A percentile compares a stretch with the other conserved stretches of the same genome.
phyloP scores from a whole-genome alignment of 1,140 invertebrate species.

The Zaprionus vittiger region DNA sequence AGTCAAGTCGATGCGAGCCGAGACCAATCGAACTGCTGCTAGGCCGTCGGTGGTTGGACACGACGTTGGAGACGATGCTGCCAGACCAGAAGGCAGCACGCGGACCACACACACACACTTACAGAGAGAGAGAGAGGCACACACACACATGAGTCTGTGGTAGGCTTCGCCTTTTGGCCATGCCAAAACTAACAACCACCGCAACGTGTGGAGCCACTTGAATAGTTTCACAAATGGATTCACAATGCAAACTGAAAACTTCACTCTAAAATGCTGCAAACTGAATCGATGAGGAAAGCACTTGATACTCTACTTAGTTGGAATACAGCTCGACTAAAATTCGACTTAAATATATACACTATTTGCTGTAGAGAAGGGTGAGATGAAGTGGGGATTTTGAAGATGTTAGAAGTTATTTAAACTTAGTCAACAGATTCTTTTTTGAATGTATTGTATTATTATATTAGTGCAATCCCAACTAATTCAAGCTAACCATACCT shows the following conservation, averaged over 20 bases:
- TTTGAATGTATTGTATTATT: too few species aligned
- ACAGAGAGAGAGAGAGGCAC: too few species aligned
- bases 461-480: too few species aligned
- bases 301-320: not conserved
- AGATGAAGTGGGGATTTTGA: too few species aligned
- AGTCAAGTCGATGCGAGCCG: not conserved
- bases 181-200: constrained; percentile 28
- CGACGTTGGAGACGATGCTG: constrained; percentile 13
- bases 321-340: too few species aligned
- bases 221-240: constrained; percentile 18
- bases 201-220: not conserved
- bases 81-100: constrained; percentile 66
- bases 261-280: not conserved
- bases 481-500: too few species aligned
- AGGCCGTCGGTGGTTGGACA: constrained; percentile 63
- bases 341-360: not conserved
- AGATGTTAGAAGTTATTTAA: too few species aligned
- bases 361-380: not conserved
- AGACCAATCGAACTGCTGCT: constrained; percentile 14
- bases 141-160: constrained; percentile 14
- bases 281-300: not conserved
- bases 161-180: constrained; percentile 27
- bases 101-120: constrained; percentile 35
- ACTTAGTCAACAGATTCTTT: too few species aligned
- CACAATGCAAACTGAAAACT: not conserved